Base-by-base conservation (phyloP, 2,888 invertebrate genomes). In the Athetis lepigone region DNA sequence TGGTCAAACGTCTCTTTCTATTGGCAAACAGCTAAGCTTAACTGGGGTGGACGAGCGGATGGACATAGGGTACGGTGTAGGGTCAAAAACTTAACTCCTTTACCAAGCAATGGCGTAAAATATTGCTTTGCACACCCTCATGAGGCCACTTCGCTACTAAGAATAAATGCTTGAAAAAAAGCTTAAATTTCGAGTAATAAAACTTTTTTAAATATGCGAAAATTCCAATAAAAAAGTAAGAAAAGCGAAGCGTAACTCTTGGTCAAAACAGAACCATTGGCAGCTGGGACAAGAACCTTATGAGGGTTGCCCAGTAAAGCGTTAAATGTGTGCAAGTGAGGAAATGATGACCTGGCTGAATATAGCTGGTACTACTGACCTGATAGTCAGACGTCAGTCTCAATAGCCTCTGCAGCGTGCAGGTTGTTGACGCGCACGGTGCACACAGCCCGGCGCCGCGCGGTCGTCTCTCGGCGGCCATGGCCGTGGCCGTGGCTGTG, bases 361-460 rank as follows among this genome's bases (percentile, higher is more conserved):
- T 54, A 40, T 27, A 7, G 9, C 6, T 25, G 18, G 18, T 7
- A 37, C 5, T 60, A 74, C 96, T 95, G 92, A 98, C 98, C 97
- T 96, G 96, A 96, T 97, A 97, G 98, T 98, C 98, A 98, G 97
- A 98, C 98, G 96, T 98, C 98, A 96, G 98, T 98, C 96, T 98
- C 98, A 95, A 98, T 97, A 95, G 98, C 97, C 90, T 97, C 97
- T 92, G 97, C 97, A 91, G 97, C 96, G 75, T 92, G 92, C 72
- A 93, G 79, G 77, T 91, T 90, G 87, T 93, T 94, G 78, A 94
- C 92, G 70, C 94, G 93, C 79, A 94, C 94, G 75, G 91, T 94
- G 90, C 93, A 94, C 18, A 82, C 67, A 61, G 88, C 81, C 56
- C 90, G 91, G 29, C 90, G 90, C 68, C 92, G 90, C 58, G 80